These are phyloP conservation scores for Sinocyclocheilus anophthalmus DNA, from an alignment of 2,113 vertebrate genomes.

Conservation along the genomic window DNA sequence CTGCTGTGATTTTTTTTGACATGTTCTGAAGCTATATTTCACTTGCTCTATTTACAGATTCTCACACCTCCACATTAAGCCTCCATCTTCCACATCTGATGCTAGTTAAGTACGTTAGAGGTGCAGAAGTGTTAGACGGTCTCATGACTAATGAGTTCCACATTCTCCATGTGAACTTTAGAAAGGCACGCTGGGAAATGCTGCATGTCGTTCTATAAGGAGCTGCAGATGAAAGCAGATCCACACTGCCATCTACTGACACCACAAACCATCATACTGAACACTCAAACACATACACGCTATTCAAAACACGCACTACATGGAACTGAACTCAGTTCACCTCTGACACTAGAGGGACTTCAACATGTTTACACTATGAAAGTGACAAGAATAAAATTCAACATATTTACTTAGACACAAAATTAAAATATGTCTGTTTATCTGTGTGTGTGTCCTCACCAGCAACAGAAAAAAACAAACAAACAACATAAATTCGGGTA, in stretches of 20 bases:
- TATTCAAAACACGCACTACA: not conserved
- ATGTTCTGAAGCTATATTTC: not conserved
- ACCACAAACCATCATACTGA: not conserved
- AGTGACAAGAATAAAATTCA: too few relatives aligned
- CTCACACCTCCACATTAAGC: not conserved
- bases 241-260: slow-evolving; percentile 37
- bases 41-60: not conserved
- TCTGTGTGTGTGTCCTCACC: too few relatives aligned
- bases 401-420: too few relatives aligned
- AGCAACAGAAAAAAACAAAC: too few relatives aligned
- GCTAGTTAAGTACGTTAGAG: not conserved
- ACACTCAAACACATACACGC: not conserved
- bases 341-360: not conserved
- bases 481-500: too few relatives aligned
- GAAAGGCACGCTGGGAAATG: not conserved
- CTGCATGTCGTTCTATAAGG: not conserved
- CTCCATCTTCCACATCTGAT: not conserved
- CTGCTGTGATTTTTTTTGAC: not conserved
- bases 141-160: not conserved
- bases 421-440: too few relatives aligned
- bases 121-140: not conserved
- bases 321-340: not conserved
- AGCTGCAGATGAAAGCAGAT: not conserved
- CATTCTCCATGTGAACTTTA: slow-evolving; percentile 1
- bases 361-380: too few relatives aligned